Percentiles rank a stretch among this genome's conserved stretches.
These are phyloP conservation scores for Hesperia comma DNA, from an alignment of 2,888 invertebrate genomes.

Conservation along the genomic window DNA sequence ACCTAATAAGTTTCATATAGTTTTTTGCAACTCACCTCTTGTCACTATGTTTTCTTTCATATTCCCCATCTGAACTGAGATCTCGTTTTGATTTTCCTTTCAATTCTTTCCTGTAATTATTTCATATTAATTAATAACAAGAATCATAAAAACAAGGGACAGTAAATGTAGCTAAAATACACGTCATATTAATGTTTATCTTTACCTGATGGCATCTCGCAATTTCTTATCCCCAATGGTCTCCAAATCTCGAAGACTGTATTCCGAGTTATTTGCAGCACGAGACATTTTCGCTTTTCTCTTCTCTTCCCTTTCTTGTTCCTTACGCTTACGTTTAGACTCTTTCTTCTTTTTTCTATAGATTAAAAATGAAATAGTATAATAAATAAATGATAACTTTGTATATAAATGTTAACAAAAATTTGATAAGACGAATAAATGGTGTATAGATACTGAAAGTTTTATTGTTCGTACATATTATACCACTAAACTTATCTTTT, in stretches of 20 bases:
- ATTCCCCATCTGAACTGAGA: constrained; percentile 78
- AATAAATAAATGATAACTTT: no score
- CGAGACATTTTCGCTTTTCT: constrained; percentile 86
- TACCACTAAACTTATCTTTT: no score
- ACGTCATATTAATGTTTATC: not conserved
- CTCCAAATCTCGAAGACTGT: constrained; percentile 86
- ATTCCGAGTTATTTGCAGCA: constrained; percentile 79
- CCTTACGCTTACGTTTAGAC: constrained; percentile 89
- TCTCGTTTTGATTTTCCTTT: constrained; percentile 79
- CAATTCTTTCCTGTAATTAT: constrained; percentile 69
- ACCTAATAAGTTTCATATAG: not conserved
- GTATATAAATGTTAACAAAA: no score
- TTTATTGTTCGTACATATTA: no score
- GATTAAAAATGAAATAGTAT: not conserved
- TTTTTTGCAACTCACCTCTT: constrained; percentile 64
- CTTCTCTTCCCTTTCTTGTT: constrained; percentile 87
- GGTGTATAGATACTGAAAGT: no score
- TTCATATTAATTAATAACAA: not conserved
- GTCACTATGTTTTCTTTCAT: constrained; percentile 78
- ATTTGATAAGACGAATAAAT: no score
- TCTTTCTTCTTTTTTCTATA: constrained; percentile 88
- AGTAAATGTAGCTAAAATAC: no score
- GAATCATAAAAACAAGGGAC: no score
- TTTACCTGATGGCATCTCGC: constrained; percentile 86
- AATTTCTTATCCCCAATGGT: constrained; percentile 86